phyloP scores from a whole-genome alignment of 64 coral and sea anemone genomes.

The Acropora yongei region DNA sequence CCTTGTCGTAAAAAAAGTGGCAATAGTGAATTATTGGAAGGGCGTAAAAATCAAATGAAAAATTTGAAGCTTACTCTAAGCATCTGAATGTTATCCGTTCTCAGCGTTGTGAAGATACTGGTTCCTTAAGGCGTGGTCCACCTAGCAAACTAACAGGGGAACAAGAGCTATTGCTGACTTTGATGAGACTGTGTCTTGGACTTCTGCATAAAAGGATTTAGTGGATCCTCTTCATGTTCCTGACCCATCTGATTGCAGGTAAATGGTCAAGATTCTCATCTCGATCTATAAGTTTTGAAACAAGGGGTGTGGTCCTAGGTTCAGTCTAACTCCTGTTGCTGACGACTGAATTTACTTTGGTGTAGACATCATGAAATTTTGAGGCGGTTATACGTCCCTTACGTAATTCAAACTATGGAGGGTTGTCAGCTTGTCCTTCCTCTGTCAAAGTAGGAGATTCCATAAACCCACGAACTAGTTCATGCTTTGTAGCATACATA shows the following conservation, averaged over 20 bases:
- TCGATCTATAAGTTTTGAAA: slow-evolving; percentile 31
- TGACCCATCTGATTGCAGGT: slow-evolving; percentile 60
- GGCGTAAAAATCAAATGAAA: slow-evolving; percentile 1
- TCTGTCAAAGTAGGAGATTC: slow-evolving; percentile 45
- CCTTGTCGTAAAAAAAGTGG: background rate
- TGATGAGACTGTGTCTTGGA: slow-evolving; percentile 24
- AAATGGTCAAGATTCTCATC: slow-evolving; percentile 45
- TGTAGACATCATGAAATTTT: slow-evolving; percentile 61
- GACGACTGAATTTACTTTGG: slow-evolving; percentile 55
- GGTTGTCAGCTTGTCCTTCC: background rate
- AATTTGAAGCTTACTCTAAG: slow-evolving; percentile 5
- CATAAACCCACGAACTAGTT: slow-evolving; percentile 15
- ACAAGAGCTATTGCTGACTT: slow-evolving; percentile 39
- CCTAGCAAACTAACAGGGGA: slow-evolving; percentile 19
- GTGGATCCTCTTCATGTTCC: slow-evolving; percentile 38
- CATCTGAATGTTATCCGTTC: background rate
- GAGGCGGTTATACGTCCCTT: slow-evolving; percentile 65
- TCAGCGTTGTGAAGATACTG: slow-evolving; percentile 21
- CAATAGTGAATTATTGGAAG: slow-evolving; percentile 33
- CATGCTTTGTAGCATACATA: slow-evolving; percentile 19
- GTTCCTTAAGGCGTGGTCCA: slow-evolving; percentile 30
- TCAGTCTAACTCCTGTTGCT: slow-evolving; percentile 29
- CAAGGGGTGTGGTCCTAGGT: slow-evolving; percentile 57
- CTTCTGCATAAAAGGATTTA: slow-evolving; percentile 64
- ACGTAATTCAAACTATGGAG: background rate